phyloP scores from a whole-genome alignment of 2,797 vertebrate genomes.

The Sebastes taczanowskii region DNA sequence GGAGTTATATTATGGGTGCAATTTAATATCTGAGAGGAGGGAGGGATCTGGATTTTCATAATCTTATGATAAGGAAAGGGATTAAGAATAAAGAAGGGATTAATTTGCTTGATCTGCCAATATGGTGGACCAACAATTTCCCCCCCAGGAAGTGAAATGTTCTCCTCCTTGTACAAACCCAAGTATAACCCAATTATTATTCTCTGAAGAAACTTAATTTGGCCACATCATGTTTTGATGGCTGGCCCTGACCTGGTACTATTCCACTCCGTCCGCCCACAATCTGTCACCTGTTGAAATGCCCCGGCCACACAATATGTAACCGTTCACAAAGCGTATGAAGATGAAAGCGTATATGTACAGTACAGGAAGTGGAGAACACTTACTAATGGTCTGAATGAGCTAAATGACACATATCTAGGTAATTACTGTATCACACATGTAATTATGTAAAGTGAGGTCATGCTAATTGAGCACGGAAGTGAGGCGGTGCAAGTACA shows the following conservation, averaged over 20 bases:
- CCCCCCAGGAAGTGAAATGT: conserved; percentile 81
- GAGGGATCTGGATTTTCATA: conserved; percentile 85
- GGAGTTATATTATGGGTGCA: conserved; percentile 83
- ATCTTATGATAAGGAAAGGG: conserved; percentile 87
- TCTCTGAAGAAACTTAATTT: conserved; percentile 68
- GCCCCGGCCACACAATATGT: neutral
- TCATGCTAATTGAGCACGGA: conserved; percentile 17
- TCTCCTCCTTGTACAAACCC: conserved; percentile 59
- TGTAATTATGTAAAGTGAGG: conserved; percentile 37
- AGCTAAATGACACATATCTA: conserved; percentile 8
- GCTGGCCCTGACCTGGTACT: conserved; percentile 34
- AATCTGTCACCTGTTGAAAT: conserved; percentile 33
- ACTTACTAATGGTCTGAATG: neutral
- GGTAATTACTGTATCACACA: neutral
- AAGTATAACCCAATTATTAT: conserved; percentile 73
- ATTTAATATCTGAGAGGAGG: conserved; percentile 87
- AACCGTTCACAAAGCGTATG: neutral
- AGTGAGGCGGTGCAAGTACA: neutral
- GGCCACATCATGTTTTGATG: conserved; percentile 40
- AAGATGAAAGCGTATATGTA: neutral
- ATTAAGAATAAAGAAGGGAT: conserved; percentile 88
- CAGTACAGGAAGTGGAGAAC: neutral
- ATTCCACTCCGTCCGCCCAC: conserved; percentile 4
- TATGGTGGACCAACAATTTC: conserved; percentile 84
- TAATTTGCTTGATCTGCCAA: conserved; percentile 89